Percentiles rank a stretch among this genome's conserved stretches.
These are phyloP conservation scores for Adrianichthys oophorus DNA, from an alignment of 2,797 vertebrate genomes.

Conservation along the genomic window DNA sequence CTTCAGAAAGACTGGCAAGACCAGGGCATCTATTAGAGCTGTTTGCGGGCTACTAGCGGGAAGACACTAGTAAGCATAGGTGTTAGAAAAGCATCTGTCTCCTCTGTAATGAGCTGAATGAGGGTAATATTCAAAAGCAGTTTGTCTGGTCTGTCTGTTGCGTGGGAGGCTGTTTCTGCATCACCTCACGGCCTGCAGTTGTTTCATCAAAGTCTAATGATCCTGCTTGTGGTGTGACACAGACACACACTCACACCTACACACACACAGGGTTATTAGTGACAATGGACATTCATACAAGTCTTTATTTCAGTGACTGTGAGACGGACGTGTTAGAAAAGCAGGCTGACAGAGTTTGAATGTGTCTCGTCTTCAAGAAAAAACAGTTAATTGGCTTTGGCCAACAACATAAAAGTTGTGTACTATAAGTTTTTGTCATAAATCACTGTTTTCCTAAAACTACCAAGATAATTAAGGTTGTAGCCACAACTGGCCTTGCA, in stretches of 20 bases:
- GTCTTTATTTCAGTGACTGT: constrained; percentile 49
- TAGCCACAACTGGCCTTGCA: no score
- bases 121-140: constrained; percentile 44
- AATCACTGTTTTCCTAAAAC: no score
- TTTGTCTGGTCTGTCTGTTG: constrained; percentile 39
- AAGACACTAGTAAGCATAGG: constrained; percentile 37
- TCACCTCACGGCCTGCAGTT: constrained; percentile 55
- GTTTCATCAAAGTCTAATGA: constrained; percentile 67
- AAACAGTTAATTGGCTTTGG: not conserved
- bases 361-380: constrained; percentile 1
- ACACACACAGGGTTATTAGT: constrained; percentile 47
- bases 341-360: constrained; percentile 24
- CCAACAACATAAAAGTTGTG: not conserved
- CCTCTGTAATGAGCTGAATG: constrained; percentile 64
- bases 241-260: constrained; percentile 47
- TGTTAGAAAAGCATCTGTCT: constrained; percentile 34
- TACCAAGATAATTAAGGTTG: no score
- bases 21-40: constrained; percentile 48
- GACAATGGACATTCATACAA: constrained; percentile 41
- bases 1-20: constrained; percentile 50
- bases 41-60: constrained; percentile 28
- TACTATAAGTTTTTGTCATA: not conserved
- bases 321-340: constrained; percentile 25
- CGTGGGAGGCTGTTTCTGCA: constrained; percentile 49
- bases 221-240: constrained; percentile 40